Conservation (phyloP, 2,888 invertebrate genomes). For the Ceramica pisi region DNA sequence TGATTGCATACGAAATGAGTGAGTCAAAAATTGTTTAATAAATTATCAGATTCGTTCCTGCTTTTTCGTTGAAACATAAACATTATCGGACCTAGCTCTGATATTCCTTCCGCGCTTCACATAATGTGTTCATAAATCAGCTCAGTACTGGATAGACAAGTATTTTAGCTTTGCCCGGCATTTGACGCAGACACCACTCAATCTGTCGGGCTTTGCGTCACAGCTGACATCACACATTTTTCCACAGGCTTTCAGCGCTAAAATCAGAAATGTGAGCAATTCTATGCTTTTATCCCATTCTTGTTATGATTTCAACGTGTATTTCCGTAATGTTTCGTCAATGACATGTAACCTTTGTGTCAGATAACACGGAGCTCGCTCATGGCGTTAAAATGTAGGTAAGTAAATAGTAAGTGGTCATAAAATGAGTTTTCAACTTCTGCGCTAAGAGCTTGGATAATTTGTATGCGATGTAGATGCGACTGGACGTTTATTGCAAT, state of each 20-base stretch:
- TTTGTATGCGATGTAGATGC: slow-evolving; percentile 83
- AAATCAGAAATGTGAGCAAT: slow-evolving; percentile 59
- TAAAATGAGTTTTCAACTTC: slow-evolving; percentile 71
- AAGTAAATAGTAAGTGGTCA: slow-evolving; percentile 67
- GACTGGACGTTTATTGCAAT: slow-evolving; percentile 78
- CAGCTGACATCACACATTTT: slow-evolving; percentile 62
- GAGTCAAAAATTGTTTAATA: not conserved
- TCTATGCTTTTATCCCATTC: slow-evolving; percentile 45
- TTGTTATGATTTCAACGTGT: slow-evolving; percentile 46
- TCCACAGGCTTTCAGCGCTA: slow-evolving; percentile 58
- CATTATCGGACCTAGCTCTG: slow-evolving; percentile 21
- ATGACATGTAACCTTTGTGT: slow-evolving; percentile 62
- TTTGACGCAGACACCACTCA: slow-evolving; percentile 66
- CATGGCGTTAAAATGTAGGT: slow-evolving; percentile 54
- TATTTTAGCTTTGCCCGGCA: slow-evolving; percentile 57
- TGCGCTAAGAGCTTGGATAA: slow-evolving; percentile 74
- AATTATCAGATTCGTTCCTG: slow-evolving; percentile 18
- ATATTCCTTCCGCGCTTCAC: slow-evolving; percentile 48
- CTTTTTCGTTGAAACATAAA: slow-evolving; percentile 14
- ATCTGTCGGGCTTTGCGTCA: slow-evolving; percentile 62
- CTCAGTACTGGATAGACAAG: slow-evolving; percentile 39
- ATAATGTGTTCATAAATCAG: slow-evolving; percentile 49
- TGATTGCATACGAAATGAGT: not conserved
- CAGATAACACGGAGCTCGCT: slow-evolving; percentile 49
- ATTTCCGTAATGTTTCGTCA: slow-evolving; percentile 41